Base-by-base conservation (phyloP, 2,797 vertebrate genomes). In the Malurus leucopterus region DNA sequence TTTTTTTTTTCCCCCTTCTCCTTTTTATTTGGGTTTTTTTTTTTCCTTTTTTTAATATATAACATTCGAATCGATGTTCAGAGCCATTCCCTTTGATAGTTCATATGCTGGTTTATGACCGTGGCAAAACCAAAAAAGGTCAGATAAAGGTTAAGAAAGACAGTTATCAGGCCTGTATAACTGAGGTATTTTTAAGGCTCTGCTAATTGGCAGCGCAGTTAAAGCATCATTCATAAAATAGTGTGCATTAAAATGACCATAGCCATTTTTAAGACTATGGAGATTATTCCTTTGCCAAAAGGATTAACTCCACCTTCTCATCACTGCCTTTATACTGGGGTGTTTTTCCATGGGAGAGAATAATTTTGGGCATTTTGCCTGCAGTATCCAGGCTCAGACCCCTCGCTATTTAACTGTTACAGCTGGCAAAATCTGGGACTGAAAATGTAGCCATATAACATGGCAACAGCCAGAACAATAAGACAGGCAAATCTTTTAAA, bases 401-500 rank as follows among this genome's bases (percentile, higher is more conserved):
- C 71, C 64, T 89, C 5, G 4, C 86, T 95, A 58, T 88, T 86
- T 90, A 88, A 83, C 87, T 64, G 73, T 85, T 87, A 93, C 65
- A 93, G 64, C 84, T 94, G 86, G 90, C 89, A 92, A 95, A 95
- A 94, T 95, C 91, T 95, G 93, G 79, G 91, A 61, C 85, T 88
- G 80, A 55, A 90, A 72, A 72, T 67, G 73, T 53, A 82, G 78
- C 83, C 63, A 70, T 65, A 61, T 89, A 94, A 64, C 55, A 95
- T 59, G 71, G 85, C 74, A 86, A 67, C 68, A 77, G 89, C 67
- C 81, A 92, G 70, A 89, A 91, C 91, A 90, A 94, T 93, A 84
- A 92, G 92, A 92, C 87, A 89, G 89, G 87, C 94, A 94, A 89
- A 92, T 92, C 88, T 95, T 94, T 90, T 92, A 93, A 95, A 92